Conservation (phyloP, 2,113 vertebrate species). For the Ranitomeya variabilis region DNA sequence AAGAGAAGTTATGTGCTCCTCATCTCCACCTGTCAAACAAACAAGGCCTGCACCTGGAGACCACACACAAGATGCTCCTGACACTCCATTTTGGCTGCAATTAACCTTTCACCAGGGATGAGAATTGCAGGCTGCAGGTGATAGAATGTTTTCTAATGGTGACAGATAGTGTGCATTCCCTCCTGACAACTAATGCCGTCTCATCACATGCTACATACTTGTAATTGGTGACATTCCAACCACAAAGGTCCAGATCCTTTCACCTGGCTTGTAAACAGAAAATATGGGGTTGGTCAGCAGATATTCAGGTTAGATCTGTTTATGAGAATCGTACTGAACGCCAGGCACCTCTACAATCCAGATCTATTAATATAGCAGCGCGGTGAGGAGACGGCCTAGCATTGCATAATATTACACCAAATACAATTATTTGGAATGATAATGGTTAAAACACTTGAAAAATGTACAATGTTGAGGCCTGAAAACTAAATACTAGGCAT, state of each 20-base stretch:
- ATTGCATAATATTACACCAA: too few relatives aligned
- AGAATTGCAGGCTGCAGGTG: conserved; percentile 34
- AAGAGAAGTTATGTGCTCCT: not conserved
- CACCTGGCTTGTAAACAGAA: not conserved
- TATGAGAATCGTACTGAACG: too few relatives aligned
- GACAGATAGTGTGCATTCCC: not conserved
- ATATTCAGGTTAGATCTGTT: not conserved
- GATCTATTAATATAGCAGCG: too few relatives aligned
- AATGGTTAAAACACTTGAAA: too few relatives aligned
- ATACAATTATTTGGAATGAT: too few relatives aligned
- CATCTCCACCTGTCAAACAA: conserved; percentile 26
- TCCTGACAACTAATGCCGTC: not conserved
- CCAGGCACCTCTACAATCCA: too few relatives aligned
- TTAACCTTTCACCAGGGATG: conserved; percentile 36
- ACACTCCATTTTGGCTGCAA: not conserved
- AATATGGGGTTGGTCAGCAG: not conserved
- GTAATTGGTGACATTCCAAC: conserved; percentile 13
- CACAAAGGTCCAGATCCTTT: not conserved
- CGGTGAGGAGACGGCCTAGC: too few relatives aligned
- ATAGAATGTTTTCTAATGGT: conserved; percentile 4
- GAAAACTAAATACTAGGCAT: too few relatives aligned
- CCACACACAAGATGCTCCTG: conserved; percentile 33
- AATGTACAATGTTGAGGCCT: too few relatives aligned
- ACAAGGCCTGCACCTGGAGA: conserved; percentile 48
- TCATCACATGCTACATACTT: not conserved